Evolutionary conservation across 2,888 invertebrate species (phyloP), one percentile per base, ranked within the genome.

Genomic region (Bimastos eiseni): DNA sequence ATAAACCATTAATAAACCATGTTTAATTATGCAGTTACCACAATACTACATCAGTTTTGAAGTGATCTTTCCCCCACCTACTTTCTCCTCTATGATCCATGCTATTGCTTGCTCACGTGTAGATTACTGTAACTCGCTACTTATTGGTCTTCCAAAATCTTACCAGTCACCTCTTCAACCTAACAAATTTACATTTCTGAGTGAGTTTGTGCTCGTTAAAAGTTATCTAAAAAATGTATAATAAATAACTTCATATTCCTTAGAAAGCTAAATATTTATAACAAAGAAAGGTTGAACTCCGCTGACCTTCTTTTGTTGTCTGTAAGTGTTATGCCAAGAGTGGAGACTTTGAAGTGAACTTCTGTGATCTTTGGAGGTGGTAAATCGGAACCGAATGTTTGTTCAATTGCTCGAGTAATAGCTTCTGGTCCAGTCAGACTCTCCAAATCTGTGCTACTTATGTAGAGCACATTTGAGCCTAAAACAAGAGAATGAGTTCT

Each of bases 351-450:
- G 95, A 99, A 98, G 95, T 99, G 98, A 11, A 98, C 98, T 92
- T 97, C 91, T 30, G 92, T 92, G 33, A 91, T 92, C 89, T 91
- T 91, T 36, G 91, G 89, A 19, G 89, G 55, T 19, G 83, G 70
- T 30, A 70, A 30, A 8, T 55, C 41, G 17, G 92, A 92, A 34
- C 30, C 30, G 17, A 89, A 49, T 84, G 92, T 93, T 91, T 93
- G 92, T 92, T 94, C 94, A 86, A 95, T 94, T n/a, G 95, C 95
- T 91, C 93, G 93, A 89, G 94, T 93, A 17, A 99, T 97, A 91
- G 99, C 99, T 94, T 98, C 97, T 11, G 98, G 98, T n/a, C 99
- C 99, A 0, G 99, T 99, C 93, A 99, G 96, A 70, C 98, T 98
- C 95, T 99, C 99, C 91, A 98, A 98, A 95, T 98, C 98, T 93